Base-by-base conservation (phyloP, 2,888 invertebrate genomes). In the Ditula angustiorana region DNA sequence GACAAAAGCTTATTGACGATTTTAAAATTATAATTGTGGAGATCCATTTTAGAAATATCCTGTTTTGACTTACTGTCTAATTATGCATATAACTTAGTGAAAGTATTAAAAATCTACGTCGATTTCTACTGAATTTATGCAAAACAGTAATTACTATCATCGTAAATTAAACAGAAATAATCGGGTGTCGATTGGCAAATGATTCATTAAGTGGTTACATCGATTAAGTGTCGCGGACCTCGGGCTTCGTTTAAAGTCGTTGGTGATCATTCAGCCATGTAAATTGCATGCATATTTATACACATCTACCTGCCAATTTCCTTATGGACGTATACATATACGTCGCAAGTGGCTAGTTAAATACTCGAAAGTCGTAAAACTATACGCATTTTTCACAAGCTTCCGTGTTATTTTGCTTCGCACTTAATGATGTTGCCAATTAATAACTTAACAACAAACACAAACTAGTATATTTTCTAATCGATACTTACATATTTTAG, bases 211-310 rank as follows among this genome's bases (percentile, higher is more conserved):
- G 69, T 69, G 68, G 69, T 67, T 60, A 68, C 67, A 74, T 79
- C 75, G 70, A 72, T 72, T 71, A 74, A 70, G 67, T 70, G 66
- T 70, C 71, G 71, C 75, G 75, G 77, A 79, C 75, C 74, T 69
- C 65, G 60, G 62, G 58, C 67, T 47, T 62, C 59, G 61, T 68
- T 62, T 57, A 44, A 68, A 74, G 72, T 71, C 65, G 69, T 66
- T 64, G 67, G 71, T 74, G 73, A 72, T 71, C 73, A 74, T 74
- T 75, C 71, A 68, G 59, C 64, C 73, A 71, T 69, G 67, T 72
- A 72, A 74, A 70, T 70, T 67, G 66, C 68, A 70, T 67, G 62
- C 61, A 71, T 71, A 72, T 70, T 72, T 61, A 63, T 61, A 60
- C 57, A 62, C 64, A 47, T 64, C 67, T 67, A 71, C 71, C 68